A percentile compares a stretch with the other conserved stretches of the same genome.
Evolutionary conservation across 35 echinoderm and acorn worm species (phyloP).

Genomic region (Heliocidaris tuberculata): DNA sequence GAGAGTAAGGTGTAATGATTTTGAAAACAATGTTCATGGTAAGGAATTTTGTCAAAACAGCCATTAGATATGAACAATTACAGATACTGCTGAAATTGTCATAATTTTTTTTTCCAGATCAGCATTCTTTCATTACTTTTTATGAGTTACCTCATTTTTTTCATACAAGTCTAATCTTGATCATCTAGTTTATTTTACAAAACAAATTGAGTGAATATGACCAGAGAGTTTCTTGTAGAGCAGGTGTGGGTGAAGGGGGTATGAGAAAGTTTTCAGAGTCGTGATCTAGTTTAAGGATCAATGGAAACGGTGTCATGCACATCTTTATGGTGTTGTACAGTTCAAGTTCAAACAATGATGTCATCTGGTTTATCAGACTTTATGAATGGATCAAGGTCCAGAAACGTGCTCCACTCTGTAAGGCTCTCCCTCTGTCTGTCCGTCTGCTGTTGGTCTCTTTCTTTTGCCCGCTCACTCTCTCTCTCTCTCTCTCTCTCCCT

Average conservation of each 20-base stretch:
- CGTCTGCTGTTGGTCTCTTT: background rate
- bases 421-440: background rate
- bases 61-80: too few species aligned
- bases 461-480: background rate
- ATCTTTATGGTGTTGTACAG: background rate
- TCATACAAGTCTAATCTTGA: background rate
- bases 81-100: too few species aligned
- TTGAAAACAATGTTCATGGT: too few species aligned
- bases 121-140: too few species aligned
- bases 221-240: background rate
- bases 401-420: background rate
- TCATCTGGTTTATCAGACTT: background rate
- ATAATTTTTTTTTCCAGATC: too few species aligned
- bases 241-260: background rate
- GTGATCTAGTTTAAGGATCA: background rate
- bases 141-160: too few species aligned
- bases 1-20: too few species aligned
- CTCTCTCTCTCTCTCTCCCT: too few species aligned
- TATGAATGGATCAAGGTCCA: background rate
- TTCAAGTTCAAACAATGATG: slow-evolving; percentile 12
- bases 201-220: background rate
- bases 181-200: background rate
- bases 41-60: too few species aligned
- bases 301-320: background rate
- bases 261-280: background rate